A percentile compares a stretch with the other conserved stretches of the same genome.
Conservation (phyloP, 2,797 vertebrate genomes). For the Anableps anableps region DNA sequence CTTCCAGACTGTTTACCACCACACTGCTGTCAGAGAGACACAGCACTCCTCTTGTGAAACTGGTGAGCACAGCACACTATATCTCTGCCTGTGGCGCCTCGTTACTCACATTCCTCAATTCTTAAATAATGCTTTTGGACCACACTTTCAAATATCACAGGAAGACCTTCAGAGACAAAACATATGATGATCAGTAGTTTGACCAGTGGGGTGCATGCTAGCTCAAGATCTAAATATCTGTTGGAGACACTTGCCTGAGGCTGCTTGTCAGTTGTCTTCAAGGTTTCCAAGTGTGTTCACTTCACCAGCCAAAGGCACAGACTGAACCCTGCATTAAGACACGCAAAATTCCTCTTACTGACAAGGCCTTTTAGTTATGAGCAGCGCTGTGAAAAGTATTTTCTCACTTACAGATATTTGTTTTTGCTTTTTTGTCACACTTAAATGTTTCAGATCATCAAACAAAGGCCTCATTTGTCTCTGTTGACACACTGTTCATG, state of each 20-base stretch:
- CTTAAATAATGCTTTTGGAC: constrained; percentile 30
- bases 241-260: constrained; percentile 30
- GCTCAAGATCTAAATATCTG: constrained; percentile 37
- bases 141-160: constrained; percentile 44
- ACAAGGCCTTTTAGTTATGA: neutral
- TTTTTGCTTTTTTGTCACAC: neutral
- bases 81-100: constrained; percentile 45
- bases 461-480: neutral
- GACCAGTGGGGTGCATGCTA: constrained; percentile 29
- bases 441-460: neutral
- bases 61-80: constrained; percentile 54
- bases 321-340: neutral
- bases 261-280: constrained; percentile 10
- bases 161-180: constrained; percentile 27
- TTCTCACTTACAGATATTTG: neutral
- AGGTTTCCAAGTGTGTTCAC: neutral
- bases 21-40: constrained; percentile 58
- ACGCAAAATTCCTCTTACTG: constrained; percentile 12
- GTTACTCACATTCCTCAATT: constrained; percentile 19
- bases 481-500: too few species aligned
- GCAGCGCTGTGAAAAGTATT: neutral
- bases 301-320: constrained; percentile 3
- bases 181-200: constrained; percentile 51
- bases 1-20: constrained; percentile 64
- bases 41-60: constrained; percentile 50